Evolutionary conservation across 1,140 invertebrate genomes (phyloP).

Genomic region (Drosophila tsacasi): DNA sequence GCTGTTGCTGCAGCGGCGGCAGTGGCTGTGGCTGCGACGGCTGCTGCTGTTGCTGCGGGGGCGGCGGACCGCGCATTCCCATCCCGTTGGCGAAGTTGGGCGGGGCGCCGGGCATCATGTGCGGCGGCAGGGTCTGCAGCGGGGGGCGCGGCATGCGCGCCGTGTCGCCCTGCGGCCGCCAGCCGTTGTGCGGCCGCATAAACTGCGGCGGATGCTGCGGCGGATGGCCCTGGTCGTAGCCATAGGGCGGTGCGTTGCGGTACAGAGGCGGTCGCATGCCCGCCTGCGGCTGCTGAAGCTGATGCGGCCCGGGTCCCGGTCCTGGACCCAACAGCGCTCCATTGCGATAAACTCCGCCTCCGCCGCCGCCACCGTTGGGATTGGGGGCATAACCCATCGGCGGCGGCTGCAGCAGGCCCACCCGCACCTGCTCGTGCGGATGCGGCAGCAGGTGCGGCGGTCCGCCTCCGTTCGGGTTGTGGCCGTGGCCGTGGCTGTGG

Average conservation of each 20-base stretch:
- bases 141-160: conserved; percentile 75
- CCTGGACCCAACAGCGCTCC: conserved; percentile 63
- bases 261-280: conserved; percentile 41
- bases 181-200: conserved; percentile 71
- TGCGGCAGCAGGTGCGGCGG: conserved; percentile 60
- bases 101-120: conserved; percentile 65
- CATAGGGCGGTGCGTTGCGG: conserved; percentile 49
- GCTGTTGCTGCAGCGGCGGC: conserved; percentile 11
- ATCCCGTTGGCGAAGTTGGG: conserved; percentile 70
- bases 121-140: conserved; percentile 66
- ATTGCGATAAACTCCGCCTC: conserved; percentile 50
- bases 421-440: conserved; percentile 69
- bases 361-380: conserved; percentile 2
- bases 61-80: conserved; percentile 64
- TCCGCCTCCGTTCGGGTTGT: conserved; percentile 40
- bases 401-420: conserved; percentile 67
- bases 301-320: conserved; percentile 27
- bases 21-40: conserved; percentile 17
- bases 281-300: conserved; percentile 24
- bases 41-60: conserved; percentile 45
- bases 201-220: conserved; percentile 55
- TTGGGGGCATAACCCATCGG: conserved; percentile 45
- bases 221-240: conserved; percentile 57
- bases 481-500: conserved; percentile 29
- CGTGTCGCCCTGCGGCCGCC: conserved; percentile 63